phyloP scores from a whole-genome alignment of 2,113 vertebrate genomes.

The Dolichotis patagonum region DNA sequence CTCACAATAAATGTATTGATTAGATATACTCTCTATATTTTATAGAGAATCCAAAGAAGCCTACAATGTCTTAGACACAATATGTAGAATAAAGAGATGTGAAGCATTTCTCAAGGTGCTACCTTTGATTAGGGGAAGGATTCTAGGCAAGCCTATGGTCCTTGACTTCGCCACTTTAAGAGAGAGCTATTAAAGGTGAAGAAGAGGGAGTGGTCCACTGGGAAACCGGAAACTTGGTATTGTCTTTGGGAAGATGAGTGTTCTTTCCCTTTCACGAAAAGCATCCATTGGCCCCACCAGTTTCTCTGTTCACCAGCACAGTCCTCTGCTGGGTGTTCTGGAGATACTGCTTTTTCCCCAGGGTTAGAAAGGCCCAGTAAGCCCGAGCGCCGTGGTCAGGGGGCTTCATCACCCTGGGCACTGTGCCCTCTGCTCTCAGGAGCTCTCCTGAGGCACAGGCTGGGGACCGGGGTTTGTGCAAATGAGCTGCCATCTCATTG shows the following conservation, averaged over 20 bases:
- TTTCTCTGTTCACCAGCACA: not conserved
- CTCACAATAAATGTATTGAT: not conserved
- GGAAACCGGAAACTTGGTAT: not conserved
- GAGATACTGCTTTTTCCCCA: not conserved
- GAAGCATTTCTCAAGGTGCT: not conserved
- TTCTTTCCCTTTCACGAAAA: not conserved
- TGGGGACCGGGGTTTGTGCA: no score
- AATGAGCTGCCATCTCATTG: not conserved
- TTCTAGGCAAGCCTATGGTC: not conserved
- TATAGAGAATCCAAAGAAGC: not conserved
- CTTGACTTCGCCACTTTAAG: not conserved
- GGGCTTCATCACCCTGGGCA: rapidly evolving
- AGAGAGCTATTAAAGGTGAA: not conserved
- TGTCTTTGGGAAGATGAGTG: not conserved
- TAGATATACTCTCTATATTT: not conserved
- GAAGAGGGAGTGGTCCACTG: not conserved
- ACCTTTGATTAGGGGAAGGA: not conserved
- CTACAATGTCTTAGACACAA: not conserved
- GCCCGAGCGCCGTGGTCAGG: rapidly evolving
- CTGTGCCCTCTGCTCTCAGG: not conserved
- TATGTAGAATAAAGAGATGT: not conserved
- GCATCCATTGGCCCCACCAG: not conserved
- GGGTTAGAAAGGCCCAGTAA: not conserved
- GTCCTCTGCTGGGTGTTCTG: not conserved
- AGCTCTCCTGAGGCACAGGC: rapidly evolving